A percentile compares a stretch with the other conserved stretches of the same genome.
Evolutionary conservation across 2,797 vertebrate genomes (phyloP).

Genomic region (Gallirallus australis): DNA sequence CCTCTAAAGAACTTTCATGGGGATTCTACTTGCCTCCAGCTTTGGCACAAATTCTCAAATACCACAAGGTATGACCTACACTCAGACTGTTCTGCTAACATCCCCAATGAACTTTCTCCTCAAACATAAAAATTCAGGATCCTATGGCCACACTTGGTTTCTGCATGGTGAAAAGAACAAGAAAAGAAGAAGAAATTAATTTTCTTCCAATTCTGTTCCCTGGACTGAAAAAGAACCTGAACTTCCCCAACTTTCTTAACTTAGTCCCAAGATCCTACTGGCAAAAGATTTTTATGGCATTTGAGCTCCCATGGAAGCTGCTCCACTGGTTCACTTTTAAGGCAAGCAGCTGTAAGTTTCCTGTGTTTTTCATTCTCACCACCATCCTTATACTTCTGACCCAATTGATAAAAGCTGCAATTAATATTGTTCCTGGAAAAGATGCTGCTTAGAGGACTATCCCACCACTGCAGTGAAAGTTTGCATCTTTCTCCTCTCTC

Average conservation of each 20-base stretch:
- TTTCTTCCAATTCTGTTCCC: neutral
- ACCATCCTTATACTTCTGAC: neutral
- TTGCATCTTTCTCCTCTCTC: constrained; percentile 17
- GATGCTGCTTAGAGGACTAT: neutral
- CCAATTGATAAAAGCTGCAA: neutral
- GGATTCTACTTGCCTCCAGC: neutral
- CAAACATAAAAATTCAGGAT: neutral
- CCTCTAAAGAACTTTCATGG: neutral
- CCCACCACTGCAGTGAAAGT: constrained; percentile 56
- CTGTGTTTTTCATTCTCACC: neutral
- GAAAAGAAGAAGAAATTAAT: rapidly evolving
- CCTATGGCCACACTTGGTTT: neutral
- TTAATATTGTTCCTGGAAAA: neutral
- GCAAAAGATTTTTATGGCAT: neutral
- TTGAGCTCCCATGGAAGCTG: neutral
- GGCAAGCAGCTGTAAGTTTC: neutral
- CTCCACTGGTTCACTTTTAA: neutral
- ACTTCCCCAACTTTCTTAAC: neutral
- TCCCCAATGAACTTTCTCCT: neutral
- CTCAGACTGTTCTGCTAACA: neutral
- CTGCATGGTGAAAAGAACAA: neutral
- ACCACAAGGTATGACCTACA: neutral
- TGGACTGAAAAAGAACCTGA: neutral
- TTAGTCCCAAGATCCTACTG: neutral
- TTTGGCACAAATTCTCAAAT: neutral